phyloP scores from a whole-genome alignment of 1,140 invertebrate genomes.

The Lordiphosa clarofinis region DNA sequence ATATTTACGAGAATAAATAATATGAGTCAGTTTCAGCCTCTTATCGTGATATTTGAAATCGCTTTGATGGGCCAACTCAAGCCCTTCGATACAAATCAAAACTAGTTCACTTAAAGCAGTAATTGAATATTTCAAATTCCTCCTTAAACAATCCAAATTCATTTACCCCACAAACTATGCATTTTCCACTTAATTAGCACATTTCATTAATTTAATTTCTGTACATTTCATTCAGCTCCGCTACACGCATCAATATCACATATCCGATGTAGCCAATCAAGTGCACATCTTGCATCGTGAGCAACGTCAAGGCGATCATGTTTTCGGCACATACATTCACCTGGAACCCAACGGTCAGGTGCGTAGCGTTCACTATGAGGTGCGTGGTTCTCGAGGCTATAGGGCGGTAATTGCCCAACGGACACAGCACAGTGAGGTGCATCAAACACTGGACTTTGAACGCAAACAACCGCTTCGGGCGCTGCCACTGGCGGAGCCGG shows the following conservation, averaged over 20 bases:
- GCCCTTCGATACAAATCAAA: no score
- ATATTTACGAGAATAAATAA: no score
- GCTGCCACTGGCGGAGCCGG: conserved; percentile 35
- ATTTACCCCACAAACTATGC: no score
- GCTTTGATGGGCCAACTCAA: no score
- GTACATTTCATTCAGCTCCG: conserved; percentile 49
- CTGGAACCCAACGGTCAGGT: conserved; percentile 80
- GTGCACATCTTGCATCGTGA: conserved; percentile 80
- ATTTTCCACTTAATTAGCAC: not conserved
- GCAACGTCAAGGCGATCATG: conserved; percentile 76
- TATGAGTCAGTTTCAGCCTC: no score
- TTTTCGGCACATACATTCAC: conserved; percentile 80
- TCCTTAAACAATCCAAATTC: no score
- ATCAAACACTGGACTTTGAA: conserved; percentile 34
- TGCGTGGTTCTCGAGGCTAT: conserved; percentile 80
- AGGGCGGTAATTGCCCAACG: conserved; percentile 79
- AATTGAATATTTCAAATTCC: no score
- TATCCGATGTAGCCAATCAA: conserved; percentile 75
- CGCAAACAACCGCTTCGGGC: conserved; percentile 33
- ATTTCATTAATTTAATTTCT: not conserved
- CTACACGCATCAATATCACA: conserved; percentile 80
- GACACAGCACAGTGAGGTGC: conserved; percentile 61
- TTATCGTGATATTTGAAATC: no score
- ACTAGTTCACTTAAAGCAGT: no score
- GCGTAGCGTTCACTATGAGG: conserved; percentile 80